phyloP scores from a whole-genome alignment of 2,113 vertebrate genomes.

The Bambusicola thoracicus region DNA sequence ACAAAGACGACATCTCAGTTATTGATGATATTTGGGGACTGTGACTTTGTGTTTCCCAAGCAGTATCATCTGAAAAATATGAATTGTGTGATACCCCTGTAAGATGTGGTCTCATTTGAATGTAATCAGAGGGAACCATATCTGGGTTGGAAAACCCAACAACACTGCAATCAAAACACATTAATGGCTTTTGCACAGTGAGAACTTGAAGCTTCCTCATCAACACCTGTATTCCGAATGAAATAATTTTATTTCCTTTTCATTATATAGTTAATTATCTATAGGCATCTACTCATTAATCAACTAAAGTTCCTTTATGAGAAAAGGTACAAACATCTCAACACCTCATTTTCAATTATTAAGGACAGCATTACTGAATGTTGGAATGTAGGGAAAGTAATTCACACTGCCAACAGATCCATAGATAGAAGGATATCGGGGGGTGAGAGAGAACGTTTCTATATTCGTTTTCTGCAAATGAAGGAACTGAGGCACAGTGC shows the following conservation, averaged over 20 bases:
- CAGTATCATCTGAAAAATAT: background rate
- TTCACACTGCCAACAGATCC: background rate
- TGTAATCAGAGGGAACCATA: background rate
- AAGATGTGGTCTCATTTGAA: background rate
- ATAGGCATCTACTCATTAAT: background rate
- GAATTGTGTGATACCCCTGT: background rate
- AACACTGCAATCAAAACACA: accelerated
- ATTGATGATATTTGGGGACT: background rate
- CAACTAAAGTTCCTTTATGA: background rate
- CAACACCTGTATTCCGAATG: background rate
- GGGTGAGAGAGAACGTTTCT: background rate
- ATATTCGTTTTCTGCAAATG: background rate
- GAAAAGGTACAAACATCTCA: background rate
- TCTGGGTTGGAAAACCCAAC: background rate
- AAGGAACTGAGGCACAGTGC: background rate
- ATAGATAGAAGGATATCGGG: background rate
- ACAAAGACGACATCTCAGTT: background rate
- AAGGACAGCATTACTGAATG: background rate
- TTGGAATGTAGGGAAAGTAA: background rate
- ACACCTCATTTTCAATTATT: background rate
- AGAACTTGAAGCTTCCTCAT: background rate
- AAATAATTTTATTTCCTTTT: background rate
- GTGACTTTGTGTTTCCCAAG: background rate
- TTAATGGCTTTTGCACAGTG: accelerated
- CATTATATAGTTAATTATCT: background rate